Base-by-base conservation (phyloP, 2,888 invertebrate species). In the Agrochola lota region DNA sequence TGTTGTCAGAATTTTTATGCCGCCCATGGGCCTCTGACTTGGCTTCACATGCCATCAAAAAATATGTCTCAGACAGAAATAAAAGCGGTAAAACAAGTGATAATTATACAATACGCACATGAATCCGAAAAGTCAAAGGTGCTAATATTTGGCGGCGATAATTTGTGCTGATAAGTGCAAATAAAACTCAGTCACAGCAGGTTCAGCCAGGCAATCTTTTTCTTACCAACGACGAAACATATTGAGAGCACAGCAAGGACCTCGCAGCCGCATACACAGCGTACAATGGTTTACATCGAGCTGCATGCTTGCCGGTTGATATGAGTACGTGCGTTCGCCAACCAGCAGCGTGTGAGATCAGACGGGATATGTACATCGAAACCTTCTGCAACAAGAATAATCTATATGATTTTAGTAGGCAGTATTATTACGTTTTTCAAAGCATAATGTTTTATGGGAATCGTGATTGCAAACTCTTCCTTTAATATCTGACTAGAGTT, bases 281-380 rank as follows among this genome's bases (percentile, higher is more conserved):
- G 96, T 97, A 98, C 60, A 98, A 95, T 0, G 98, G 98, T 4
- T 97, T 97, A 92, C 98, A 98, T 71, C 97, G 97, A 9, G 98
- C 98, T 8, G 98, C 97, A 71, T 97, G 97, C 74, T 97, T 97
- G 2, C 97, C 97, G 55, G 98, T 97, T 63, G 98, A 97, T 20
- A 95, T 92, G 23, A 97, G 94, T 71, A 98, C 98, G 89, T 98
- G 97, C 26, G 97, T 97, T 5, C 98, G 95, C 97, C 97, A 98
- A 80, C 97, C 97, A 46, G 98, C 97, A 81, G 98, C 94, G 91
- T 98, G 98, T 40, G 97, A 97, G 60, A 97, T 95, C 76, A 98
- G 91, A 62, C 98, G 97, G 3, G 97, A 96, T 55, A 96, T 93
- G 91, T 97, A 97, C 70, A 95, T 93, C 67, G 97, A 97, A 49